A percentile compares a stretch with the other conserved stretches of the same genome.
Evolutionary conservation across 2,888 invertebrate species (phyloP).

Genomic region (Sinopyrophorus schimmeli): DNA sequence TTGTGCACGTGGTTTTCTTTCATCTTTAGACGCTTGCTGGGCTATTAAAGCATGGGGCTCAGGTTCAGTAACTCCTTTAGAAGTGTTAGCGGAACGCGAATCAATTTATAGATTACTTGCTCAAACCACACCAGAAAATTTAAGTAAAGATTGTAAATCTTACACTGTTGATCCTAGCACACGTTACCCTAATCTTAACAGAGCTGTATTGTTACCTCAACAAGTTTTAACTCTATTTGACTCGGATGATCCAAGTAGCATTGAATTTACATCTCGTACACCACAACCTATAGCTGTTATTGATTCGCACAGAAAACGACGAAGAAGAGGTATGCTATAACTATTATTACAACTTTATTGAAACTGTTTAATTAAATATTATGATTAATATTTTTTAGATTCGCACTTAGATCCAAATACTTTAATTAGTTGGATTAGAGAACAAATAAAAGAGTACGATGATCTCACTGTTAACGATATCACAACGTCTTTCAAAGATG

Average conservation of each 20-base stretch:
- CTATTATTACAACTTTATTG: conserved; percentile 6
- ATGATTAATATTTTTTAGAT: conserved; percentile 54
- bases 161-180: conserved; percentile 88
- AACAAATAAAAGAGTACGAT: conserved; percentile 69
- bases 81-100: conserved; percentile 92
- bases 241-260: conserved; percentile 67
- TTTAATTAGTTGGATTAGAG: conserved; percentile 76
- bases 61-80: conserved; percentile 70
- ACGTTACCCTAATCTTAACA: conserved; percentile 83
- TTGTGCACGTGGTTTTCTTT: conserved; percentile 95
- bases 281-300: conserved; percentile 14
- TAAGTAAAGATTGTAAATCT: conserved; percentile 84
- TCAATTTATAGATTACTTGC: conserved; percentile 80
- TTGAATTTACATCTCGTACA: conserved; percentile 58
- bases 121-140: conserved; percentile 96
- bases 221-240: conserved; percentile 75
- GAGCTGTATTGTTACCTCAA: conserved; percentile 72
- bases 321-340: conserved; percentile 60
- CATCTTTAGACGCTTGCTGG: conserved; percentile 96
- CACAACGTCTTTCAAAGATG: conserved; percentile 70
- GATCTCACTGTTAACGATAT: conserved; percentile 66
- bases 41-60: conserved; percentile 81
- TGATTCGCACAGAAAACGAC: conserved; percentile 60
- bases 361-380: conserved; percentile 10
- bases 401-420: conserved; percentile 74